These are phyloP conservation scores for Bombus vancouverensis DNA, from an alignment of 1,140 invertebrate genomes.

Conservation along the genomic window DNA sequence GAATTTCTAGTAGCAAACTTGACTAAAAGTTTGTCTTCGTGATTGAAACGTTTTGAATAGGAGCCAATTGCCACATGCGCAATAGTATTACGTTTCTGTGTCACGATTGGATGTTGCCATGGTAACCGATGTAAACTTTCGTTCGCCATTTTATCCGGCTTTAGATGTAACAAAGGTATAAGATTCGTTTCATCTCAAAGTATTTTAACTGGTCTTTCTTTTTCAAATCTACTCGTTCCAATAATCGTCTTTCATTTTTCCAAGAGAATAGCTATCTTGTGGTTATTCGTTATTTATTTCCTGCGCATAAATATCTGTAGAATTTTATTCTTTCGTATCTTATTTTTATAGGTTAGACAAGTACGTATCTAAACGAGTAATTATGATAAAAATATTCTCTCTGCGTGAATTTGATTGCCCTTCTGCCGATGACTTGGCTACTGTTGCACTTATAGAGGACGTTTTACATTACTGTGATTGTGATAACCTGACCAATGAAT, in stretches of 20 bases:
- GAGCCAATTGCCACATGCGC: slow-evolving; percentile 2
- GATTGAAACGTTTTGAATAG: slow-evolving; percentile 41
- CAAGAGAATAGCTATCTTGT: not conserved
- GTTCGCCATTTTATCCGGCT: slow-evolving; percentile 48
- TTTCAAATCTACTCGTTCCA: too few species aligned
- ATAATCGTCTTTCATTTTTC: not conserved
- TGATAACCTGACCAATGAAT: slow-evolving; percentile 71
- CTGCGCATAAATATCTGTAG: too few species aligned
- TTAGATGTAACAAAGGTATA: not conserved
- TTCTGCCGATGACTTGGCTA: slow-evolving; percentile 60
- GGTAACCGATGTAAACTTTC: slow-evolving; percentile 49
- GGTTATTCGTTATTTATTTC: not conserved
- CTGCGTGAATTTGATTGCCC: slow-evolving; percentile 74
- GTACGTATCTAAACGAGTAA: not conserved
- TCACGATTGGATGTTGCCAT: slow-evolving; percentile 52
- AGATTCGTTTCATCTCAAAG: not conserved
- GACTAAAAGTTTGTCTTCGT: not conserved
- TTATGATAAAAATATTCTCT: slow-evolving; percentile 75
- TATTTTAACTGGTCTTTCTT: not conserved
- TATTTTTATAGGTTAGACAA: slow-evolving; percentile 49
- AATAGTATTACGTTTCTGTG: not conserved
- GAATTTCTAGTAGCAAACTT: not conserved
- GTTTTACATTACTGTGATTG: slow-evolving; percentile 66
- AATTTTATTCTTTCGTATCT: too few species aligned
- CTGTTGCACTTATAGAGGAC: slow-evolving; percentile 66